These are phyloP conservation scores for Pheosia tremula DNA, from an alignment of 2,888 invertebrate genomes.

Conservation along the genomic window DNA sequence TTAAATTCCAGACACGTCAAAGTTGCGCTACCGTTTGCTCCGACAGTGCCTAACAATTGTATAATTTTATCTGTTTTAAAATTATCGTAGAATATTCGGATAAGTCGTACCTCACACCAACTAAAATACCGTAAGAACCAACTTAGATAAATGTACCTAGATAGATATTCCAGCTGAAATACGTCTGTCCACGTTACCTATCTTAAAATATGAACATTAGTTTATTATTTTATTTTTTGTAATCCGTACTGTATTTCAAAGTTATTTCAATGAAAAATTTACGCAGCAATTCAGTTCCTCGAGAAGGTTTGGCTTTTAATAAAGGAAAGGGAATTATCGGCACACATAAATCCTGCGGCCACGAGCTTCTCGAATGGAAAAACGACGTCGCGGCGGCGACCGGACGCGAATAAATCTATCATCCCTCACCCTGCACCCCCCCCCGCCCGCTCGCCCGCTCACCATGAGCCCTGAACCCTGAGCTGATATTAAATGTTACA, in stretches of 20 bases:
- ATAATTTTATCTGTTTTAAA: too few relatives aligned
- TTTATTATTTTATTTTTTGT: not conserved
- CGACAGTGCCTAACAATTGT: too few relatives aligned
- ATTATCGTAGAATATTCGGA: too few relatives aligned
- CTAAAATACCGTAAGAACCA: too few relatives aligned
- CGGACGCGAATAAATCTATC: constrained; percentile 37
- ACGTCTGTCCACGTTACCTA: too few relatives aligned
- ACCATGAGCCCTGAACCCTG: not conserved
- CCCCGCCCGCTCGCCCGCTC: not conserved
- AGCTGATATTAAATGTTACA: constrained; percentile 10
- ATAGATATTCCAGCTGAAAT: too few relatives aligned
- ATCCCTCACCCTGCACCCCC: constrained; percentile 7
- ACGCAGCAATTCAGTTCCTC: not conserved
- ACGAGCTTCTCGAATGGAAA: constrained; percentile 19
- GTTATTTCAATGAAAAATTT: not conserved
- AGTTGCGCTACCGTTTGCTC: too few relatives aligned
- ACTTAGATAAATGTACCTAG: too few relatives aligned
- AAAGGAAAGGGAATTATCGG: constrained; percentile 46
- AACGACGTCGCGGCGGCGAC: constrained; percentile 22
- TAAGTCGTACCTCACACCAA: too few relatives aligned
- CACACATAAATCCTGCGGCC: constrained; percentile 35
- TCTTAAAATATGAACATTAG: not conserved
- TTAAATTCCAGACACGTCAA: too few relatives aligned
- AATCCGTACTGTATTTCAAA: not conserved
- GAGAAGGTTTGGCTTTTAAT: constrained; percentile 17